Evolutionary conservation across 2,113 vertebrate genomes (phyloP).

Genomic region (Hippocampus guttulatus): DNA sequence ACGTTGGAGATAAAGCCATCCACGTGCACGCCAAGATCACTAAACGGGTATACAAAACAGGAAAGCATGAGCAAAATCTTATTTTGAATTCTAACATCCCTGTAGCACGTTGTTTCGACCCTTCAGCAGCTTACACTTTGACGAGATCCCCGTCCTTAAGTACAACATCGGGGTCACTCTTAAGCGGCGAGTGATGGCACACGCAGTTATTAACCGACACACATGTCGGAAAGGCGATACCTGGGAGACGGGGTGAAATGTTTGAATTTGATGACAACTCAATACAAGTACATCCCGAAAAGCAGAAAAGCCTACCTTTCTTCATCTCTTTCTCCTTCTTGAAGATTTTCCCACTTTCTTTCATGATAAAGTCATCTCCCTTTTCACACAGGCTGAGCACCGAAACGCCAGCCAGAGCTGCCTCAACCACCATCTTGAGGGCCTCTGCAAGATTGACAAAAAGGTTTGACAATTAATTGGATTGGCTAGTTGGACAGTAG

Average conservation of each 20-base stretch:
- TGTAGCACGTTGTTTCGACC: neutral
- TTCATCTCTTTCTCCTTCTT: constrained; percentile 99
- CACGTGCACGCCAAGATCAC: constrained; percentile 91
- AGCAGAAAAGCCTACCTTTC: constrained; percentile 77
- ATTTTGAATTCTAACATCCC: neutral
- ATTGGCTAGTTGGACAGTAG: neutral
- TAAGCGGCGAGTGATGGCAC: constrained; percentile 97
- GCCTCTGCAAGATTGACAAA: constrained; percentile 71
- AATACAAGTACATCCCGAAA: neutral
- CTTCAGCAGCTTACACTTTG: constrained; percentile 81
- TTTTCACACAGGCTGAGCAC: constrained; percentile 88
- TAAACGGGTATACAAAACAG: constrained; percentile 53
- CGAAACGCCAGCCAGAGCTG: constrained; percentile 77
- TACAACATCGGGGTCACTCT: constrained; percentile 90
- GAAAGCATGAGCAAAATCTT: neutral
- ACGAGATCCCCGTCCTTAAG: constrained; percentile 92
- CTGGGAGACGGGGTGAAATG: constrained; percentile 55
- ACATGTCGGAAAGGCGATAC: constrained; percentile 95
- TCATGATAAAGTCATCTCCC: constrained; percentile 87
- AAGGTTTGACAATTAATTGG: neutral
- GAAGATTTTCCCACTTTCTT: constrained; percentile 93
- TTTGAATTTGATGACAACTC: neutral
- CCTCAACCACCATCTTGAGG: constrained; percentile 79
- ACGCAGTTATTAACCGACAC: constrained; percentile 97
- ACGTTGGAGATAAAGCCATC: constrained; percentile 94